A percentile compares a stretch with the other conserved stretches of the same genome.
These are phyloP conservation scores for Patella depressa DNA, from an alignment of 2,888 invertebrate genomes.

Conservation along the genomic window DNA sequence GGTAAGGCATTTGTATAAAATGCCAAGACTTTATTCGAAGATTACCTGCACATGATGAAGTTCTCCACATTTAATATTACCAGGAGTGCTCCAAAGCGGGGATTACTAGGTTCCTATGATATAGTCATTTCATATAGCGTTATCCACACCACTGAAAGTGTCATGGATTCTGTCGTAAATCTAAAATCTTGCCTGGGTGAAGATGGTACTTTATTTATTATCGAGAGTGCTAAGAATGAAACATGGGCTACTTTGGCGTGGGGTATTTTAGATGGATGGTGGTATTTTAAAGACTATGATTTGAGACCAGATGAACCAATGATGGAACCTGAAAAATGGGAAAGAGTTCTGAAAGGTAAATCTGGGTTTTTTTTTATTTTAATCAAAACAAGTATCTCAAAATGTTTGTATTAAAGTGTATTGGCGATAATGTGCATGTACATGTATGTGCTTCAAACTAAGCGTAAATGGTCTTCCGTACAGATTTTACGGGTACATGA, in stretches of 20 bases:
- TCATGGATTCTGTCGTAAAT: background rate
- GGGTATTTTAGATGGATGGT: slow-evolving; percentile 2
- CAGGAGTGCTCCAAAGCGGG: background rate
- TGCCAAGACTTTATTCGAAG: background rate
- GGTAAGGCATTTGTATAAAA: slow-evolving; percentile 7
- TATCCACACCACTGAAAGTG: slow-evolving; percentile 1
- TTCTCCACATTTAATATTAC: background rate
- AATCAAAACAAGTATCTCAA: background rate
- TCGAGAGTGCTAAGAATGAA: slow-evolving; percentile 4
- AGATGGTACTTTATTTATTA: background rate
- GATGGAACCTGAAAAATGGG: slow-evolving; percentile 9
- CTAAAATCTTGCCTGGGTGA: background rate
- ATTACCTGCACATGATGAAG: slow-evolving; percentile 6
- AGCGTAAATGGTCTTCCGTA: too few species aligned
- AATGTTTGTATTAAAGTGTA: too few species aligned
- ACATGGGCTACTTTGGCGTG: background rate
- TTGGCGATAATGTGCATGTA: too few species aligned
- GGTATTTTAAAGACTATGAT: slow-evolving; percentile 7
- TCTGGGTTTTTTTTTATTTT: background rate
- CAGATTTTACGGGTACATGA: too few species aligned
- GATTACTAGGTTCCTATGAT: background rate
- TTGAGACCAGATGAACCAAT: slow-evolving; percentile 7
- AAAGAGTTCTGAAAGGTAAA: slow-evolving; percentile 7
- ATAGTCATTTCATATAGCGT: background rate
- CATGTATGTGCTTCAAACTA: too few species aligned